Evolutionary conservation across 2,113 vertebrate genomes (phyloP).

Genomic region (Pygoscelis adeliae): DNA sequence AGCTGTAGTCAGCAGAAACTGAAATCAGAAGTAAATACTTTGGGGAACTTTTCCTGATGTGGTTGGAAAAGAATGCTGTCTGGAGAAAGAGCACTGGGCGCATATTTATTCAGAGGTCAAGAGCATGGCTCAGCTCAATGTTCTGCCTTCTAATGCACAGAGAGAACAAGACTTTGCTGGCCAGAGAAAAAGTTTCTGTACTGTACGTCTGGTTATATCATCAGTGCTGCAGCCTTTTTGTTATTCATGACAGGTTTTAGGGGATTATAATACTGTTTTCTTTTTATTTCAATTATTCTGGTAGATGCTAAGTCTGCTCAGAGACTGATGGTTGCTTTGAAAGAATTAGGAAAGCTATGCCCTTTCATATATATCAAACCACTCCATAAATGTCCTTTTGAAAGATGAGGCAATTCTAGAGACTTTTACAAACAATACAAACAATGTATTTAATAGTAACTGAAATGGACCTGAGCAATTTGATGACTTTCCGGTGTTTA

Average conservation of each 20-base stretch:
- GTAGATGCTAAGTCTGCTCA: not conserved
- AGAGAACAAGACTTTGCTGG: not conserved
- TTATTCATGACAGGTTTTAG: not conserved
- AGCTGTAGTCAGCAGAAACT: slow-evolving; percentile 46
- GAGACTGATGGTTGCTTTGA: not conserved
- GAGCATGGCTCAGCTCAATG: not conserved
- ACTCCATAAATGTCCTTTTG: not conserved
- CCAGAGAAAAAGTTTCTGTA: not conserved
- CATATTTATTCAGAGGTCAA: slow-evolving; percentile 31
- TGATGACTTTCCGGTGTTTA: not conserved
- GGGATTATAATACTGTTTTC: not conserved
- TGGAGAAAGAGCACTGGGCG: not conserved
- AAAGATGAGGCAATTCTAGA: slow-evolving; percentile 17
- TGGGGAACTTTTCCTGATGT: slow-evolving; percentile 52
- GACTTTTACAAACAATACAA: not conserved
- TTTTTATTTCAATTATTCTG: not conserved
- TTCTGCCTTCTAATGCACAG: not conserved
- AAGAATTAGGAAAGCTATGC: not conserved
- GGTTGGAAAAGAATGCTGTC: not conserved
- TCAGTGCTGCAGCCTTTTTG: not conserved
- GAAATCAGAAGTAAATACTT: slow-evolving; percentile 56
- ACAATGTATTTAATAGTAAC: not conserved
- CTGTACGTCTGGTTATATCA: not conserved
- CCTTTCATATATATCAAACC: not conserved
- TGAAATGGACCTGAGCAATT: not conserved